These are phyloP conservation scores for Drosophila neutralis DNA, from an alignment of 2,888 invertebrate species.

Conservation along the genomic window DNA sequence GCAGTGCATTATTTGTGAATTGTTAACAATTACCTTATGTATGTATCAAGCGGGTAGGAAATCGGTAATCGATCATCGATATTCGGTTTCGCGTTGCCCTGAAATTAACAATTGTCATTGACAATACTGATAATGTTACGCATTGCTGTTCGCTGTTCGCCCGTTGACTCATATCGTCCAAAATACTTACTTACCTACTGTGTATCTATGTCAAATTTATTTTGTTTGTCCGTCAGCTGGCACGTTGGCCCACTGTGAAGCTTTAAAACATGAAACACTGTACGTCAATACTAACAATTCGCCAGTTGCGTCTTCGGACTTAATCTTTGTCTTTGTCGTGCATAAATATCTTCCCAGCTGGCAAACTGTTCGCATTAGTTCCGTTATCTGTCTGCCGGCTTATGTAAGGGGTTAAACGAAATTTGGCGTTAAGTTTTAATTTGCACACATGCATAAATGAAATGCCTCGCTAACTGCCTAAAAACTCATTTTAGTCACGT, in stretches of 20 bases:
- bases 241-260: constrained; percentile 2
- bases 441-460: constrained; percentile 48
- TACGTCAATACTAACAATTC: constrained; percentile 25
- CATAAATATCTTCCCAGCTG: constrained; percentile 16
- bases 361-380: constrained; percentile 53
- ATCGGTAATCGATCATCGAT: constrained; percentile 18
- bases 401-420: constrained; percentile 65
- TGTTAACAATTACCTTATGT: constrained; percentile 13
- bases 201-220: constrained; percentile 33
- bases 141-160: constrained; percentile 3
- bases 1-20: constrained; percentile 32
- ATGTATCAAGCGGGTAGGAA: constrained; percentile 13
- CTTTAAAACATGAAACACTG: constrained; percentile 6
- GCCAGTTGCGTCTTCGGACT: constrained; percentile 1
- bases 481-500: constrained; percentile 30
- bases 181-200: constrained; percentile 6
- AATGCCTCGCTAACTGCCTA: constrained; percentile 30
- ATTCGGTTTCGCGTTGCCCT: constrained; percentile 6
- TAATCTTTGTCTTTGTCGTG: constrained; percentile 4
- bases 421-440: constrained; percentile 49
- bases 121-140: constrained; percentile 13
- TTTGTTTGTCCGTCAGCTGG: constrained; percentile 33
- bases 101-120: constrained; percentile 25
- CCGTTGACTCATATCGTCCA: constrained; percentile 23
- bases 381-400: constrained; percentile 62